Base-by-base conservation (phyloP, 30 jellyfish, hydroid and myxozoan species). In the Aurelia coerulea region DNA sequence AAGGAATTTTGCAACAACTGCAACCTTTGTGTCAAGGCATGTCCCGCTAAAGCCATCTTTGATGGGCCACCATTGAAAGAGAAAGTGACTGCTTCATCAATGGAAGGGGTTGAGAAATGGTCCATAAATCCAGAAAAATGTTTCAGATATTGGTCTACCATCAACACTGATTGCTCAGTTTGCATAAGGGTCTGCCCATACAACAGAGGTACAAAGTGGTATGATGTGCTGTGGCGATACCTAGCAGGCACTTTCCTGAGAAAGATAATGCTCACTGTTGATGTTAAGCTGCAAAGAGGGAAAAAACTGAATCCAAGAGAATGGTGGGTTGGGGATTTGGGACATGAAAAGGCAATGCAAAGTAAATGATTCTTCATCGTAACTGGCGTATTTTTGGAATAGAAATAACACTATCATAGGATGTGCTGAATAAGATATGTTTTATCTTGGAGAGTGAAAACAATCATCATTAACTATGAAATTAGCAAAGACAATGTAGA, bases 11-110 rank as follows among this genome's bases (percentile, higher is more conserved):
- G 92, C 42, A 83, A 59, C 63, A 73, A 18, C 5, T 83, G 92
- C 42, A 65, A 52, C 17, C 86, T 83, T 35, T 83, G 92, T 83
- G 92, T 83, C 23, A 83, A 83, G 59, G 86, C 73, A 11, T 83
- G 92, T 51, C 92, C 92, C 64, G 97, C 90, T 18, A 89, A 89
- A 35, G 90, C 97, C 2, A 89, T 72, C 29, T 79, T 80, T 76
- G 87, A 80, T 79, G 90, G 90, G 6, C 18, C 33, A 42, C 85
- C 88, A 29, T 37, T 41, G 59, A 74, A 73, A 34, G 90, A 78
- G 63, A 76, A 75, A 63, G 85, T 78, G 31, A 80, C 94, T 33
- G 41, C 68, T 15, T 80, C 97, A 73, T 80, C 97, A 19, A 59
- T 89, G 56, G 54, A 65, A 62, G 86, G 81, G 35, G 92, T 83